Base-by-base conservation (phyloP, 1,140 invertebrate genomes). In the Xylocopa sonorina region DNA sequence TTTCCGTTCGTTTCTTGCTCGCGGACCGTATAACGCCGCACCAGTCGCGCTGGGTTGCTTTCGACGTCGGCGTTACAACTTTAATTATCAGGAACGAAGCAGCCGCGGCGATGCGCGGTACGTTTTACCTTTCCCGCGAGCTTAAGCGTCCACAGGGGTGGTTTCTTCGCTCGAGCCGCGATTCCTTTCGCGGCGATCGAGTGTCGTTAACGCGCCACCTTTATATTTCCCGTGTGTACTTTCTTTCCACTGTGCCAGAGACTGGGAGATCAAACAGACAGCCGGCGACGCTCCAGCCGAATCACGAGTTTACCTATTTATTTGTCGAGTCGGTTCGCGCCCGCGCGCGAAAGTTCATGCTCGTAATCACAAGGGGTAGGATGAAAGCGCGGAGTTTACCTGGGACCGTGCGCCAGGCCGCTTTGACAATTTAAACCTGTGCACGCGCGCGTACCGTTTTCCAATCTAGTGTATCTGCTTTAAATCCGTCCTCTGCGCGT, bases 81-180 rank as follows among this genome's bases (percentile, higher is more conserved):
- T 53, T 48, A 43, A 38, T 74, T 48, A 50, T 63, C n/a, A n/a
- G n/a, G n/a, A n/a, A n/a, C n/a, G n/a, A n/a, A n/a, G n/a, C n/a
- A n/a, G n/a, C n/a, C n/a, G n/a, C n/a, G n/a, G n/a, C n/a, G n/a
- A n/a, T n/a, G n/a, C n/a, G n/a, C n/a, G n/a, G 9, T 9, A 76
- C 73, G 73, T 67, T 57, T 57, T 41, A 55, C 60, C 55, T 64
- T 75, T 66, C 34, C 73, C n/a, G 18, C 60, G 60, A 46, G 62
- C 57, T 34, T 38, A 32, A 55, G 34, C 29, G 53, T 27, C 24
- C 32, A 16, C 29, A 29, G 27, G 16, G 55, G 21, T 6, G 46
- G 14, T n/a, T n/a, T n/a, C n/a, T n/a, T n/a, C n/a, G n/a, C n/a
- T n/a, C n/a, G n/a, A n/a, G n/a, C 1, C 5, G 5, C n/a, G 24